Conservation (phyloP, 2,888 invertebrate genomes). For the Amiota minor region DNA sequence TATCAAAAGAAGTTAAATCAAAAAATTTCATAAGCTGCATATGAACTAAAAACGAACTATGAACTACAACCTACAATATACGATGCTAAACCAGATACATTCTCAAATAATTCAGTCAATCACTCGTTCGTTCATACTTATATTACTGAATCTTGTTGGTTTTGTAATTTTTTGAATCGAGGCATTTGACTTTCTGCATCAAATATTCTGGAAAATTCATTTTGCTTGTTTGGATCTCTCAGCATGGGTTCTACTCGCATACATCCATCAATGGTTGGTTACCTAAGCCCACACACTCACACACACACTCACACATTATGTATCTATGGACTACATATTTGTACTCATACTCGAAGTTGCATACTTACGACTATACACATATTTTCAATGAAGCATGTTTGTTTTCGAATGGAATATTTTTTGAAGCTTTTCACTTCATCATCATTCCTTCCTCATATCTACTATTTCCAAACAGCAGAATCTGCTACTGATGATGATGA, state of each 20-base stretch:
- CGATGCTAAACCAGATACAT: background rate
- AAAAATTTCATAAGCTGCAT: constrained; percentile 22
- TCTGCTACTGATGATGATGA: too few relatives aligned
- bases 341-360: background rate
- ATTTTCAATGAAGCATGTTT: constrained; percentile 7
- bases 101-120: background rate
- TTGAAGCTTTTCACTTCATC: background rate
- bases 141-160: background rate
- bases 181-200: constrained; percentile 23
- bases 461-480: too few relatives aligned
- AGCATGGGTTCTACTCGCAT: background rate
- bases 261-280: background rate
- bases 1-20: background rate
- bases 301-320: too few relatives aligned
- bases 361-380: background rate
- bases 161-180: constrained; percentile 15
- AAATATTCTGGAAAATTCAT: constrained; percentile 2
- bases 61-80: too few relatives aligned
- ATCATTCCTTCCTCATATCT: too few relatives aligned
- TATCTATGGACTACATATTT: too few relatives aligned
- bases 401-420: constrained; percentile 10
- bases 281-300: background rate
- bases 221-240: constrained; percentile 13
- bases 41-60: constrained; percentile 1
- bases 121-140: background rate